Evolutionary conservation across 2,797 vertebrate genomes (phyloP), one percentile per base, ranked within the genome.

Genomic region (Oreochromis grahami): DNA sequence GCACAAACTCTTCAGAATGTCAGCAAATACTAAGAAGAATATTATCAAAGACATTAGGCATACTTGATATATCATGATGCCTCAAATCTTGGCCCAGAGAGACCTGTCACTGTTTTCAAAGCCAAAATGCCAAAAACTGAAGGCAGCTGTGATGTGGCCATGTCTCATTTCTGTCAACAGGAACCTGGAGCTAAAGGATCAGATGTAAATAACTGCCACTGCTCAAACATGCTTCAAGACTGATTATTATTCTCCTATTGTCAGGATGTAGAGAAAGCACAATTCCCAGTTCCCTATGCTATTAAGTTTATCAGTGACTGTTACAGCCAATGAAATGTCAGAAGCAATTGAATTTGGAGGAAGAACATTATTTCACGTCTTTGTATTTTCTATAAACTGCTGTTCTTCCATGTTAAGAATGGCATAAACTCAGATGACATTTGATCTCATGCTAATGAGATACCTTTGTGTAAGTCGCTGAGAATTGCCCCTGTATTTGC

Each of bases 41-140:
- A 68, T 85, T 77, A 87, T 90, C 87, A 90, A 86, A 92, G 80
- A 74, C 77, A 77, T 81, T 48, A 65, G 70, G 55, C 34, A 41
- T 86, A 70, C 60, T 80, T 81, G 43, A 76, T 74, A 34, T 55
- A 60, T 81, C 68, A 76, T 77, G 51, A 81, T 82, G 77, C 50
- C 6, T 78, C 52, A 86, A 48, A 84, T 87, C 81, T 63, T 3
- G 4, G 78, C 70, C 32, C 6, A 2, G 24, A 86, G 87, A 87
- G 86, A 87, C 74, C 29, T 53, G 79, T 83, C 76, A 52, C 79
- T 78, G 63, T 81, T 60, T 38, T 78, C 26, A 87, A 74, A 74
- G 43, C 70, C 50, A 26, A 74, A 74, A 74, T 50, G 70, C 24
- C 43, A 77, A 78, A 6, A 86, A 80, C 5, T 52, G 19, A 76